phyloP scores from a whole-genome alignment of 2,888 invertebrate species.

The Prosopocoilus inquinatus region DNA sequence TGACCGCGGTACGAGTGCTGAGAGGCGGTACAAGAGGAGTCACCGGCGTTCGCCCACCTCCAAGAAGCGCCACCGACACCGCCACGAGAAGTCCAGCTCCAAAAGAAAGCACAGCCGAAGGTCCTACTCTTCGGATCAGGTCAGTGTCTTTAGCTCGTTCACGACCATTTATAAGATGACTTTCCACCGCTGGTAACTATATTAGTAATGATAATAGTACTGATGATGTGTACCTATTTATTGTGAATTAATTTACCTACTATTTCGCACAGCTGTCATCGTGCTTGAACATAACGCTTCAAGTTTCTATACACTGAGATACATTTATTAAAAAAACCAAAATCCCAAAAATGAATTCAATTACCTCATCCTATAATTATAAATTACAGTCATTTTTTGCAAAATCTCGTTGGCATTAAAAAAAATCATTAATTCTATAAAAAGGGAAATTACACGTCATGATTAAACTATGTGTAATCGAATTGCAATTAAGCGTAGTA shows the following conservation, averaged over 20 bases:
- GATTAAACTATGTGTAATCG: too few relatives aligned
- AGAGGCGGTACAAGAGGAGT: slow-evolving; percentile 81
- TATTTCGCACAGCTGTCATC: slow-evolving; percentile 3
- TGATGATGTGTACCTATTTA: background rate
- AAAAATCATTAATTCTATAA: too few relatives aligned
- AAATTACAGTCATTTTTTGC: too few relatives aligned
- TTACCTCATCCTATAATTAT: too few relatives aligned
- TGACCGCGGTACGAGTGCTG: slow-evolving; percentile 75
- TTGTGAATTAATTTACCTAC: background rate
- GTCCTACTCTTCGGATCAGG: slow-evolving; percentile 54
- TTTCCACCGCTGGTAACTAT: slow-evolving; percentile 7
- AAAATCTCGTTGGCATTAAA: too few relatives aligned
- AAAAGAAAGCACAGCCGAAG: slow-evolving; percentile 46
- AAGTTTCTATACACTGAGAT: slow-evolving; percentile 7
- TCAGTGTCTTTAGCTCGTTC: slow-evolving; percentile 27
- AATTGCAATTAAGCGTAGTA: too few relatives aligned
- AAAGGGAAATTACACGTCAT: too few relatives aligned
- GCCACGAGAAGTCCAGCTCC: slow-evolving; percentile 53
- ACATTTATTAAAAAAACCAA: background rate
- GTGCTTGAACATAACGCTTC: slow-evolving; percentile 6
- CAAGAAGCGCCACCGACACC: slow-evolving; percentile 71
- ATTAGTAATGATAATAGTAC: background rate
- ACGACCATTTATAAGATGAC: slow-evolving; percentile 3
- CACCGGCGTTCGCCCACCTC: slow-evolving; percentile 80
- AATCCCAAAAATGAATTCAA: too few relatives aligned